These are phyloP conservation scores for Upupa epops DNA, from an alignment of 2,113 vertebrate species.

Conservation along the genomic window DNA sequence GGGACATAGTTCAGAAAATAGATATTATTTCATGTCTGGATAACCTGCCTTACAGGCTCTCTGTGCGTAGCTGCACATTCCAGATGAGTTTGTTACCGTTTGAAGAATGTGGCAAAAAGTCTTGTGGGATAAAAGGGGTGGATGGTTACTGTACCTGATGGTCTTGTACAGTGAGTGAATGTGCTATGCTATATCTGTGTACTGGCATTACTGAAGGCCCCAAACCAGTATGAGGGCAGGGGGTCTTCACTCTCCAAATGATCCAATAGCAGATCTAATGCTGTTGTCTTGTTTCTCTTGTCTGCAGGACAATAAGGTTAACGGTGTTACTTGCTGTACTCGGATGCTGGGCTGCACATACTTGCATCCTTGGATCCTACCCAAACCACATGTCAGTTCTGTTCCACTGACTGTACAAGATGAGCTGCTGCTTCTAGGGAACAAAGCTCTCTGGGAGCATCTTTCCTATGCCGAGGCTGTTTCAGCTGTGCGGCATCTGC, in stretches of 20 bases:
- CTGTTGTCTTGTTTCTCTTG: conserved; percentile 24
- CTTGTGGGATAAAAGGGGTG: not conserved
- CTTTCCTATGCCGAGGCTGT: conserved; percentile 89
- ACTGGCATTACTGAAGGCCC: not conserved
- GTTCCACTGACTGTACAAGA: conserved; percentile 88
- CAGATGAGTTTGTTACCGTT: not conserved
- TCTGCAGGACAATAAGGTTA: conserved; percentile 95
- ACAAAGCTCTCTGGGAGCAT: conserved; percentile 89
- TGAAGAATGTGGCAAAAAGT: not conserved
- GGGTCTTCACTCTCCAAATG: not conserved
- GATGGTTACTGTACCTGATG: not conserved
- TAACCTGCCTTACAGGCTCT: not conserved
- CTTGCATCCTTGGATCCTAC: conserved; percentile 92
- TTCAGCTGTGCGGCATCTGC: conserved; percentile 82
- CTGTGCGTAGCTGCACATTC: not conserved
- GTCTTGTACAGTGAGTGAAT: not conserved
- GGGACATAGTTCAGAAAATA: not conserved
- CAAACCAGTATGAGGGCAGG: not conserved
- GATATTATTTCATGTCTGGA: not conserved
- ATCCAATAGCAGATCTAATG: not conserved
- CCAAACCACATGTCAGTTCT: conserved; percentile 88
- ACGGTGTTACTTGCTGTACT: conserved; percentile 96
- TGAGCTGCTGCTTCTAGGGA: conserved; percentile 92
- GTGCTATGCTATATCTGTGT: not conserved
- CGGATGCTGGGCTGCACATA: conserved; percentile 94